These are phyloP conservation scores for Sabellastarte sp. DNA, from an alignment of 2,888 invertebrate species.

Conservation along the genomic window DNA sequence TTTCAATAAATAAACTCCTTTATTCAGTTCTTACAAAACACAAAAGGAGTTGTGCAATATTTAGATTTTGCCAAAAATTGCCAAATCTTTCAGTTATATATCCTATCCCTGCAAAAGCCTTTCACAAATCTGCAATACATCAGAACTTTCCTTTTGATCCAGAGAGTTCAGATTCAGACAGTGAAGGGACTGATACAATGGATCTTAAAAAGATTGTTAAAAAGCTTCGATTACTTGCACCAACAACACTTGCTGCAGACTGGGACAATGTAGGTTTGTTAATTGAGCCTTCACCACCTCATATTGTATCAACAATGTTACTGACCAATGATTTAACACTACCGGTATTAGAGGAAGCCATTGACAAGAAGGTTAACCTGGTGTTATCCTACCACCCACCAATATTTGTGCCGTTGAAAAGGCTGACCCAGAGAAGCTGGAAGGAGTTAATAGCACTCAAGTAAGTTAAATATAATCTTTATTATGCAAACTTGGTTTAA, in stretches of 20 bases:
- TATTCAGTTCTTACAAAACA: no score
- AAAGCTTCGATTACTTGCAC: slow-evolving; percentile 40
- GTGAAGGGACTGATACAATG: no score
- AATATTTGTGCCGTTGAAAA: slow-evolving; percentile 81
- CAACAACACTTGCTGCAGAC: slow-evolving; percentile 66
- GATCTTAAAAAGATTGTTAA: slow-evolving; percentile 28
- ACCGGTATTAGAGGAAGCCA: slow-evolving; percentile 76
- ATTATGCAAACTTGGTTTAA: no score
- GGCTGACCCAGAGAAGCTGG: slow-evolving; percentile 69
- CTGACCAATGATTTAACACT: slow-evolving; percentile 92
- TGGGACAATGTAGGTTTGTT: slow-evolving; percentile 97
- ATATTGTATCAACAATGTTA: slow-evolving; percentile 65
- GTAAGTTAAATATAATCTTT: no score
- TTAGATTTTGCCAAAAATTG: no score
- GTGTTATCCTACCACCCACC: slow-evolving; percentile 96
- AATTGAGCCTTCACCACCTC: slow-evolving; percentile 72
- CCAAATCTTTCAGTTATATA: no score
- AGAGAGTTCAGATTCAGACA: no score
- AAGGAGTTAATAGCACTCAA: slow-evolving; percentile 77
- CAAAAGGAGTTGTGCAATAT: no score
- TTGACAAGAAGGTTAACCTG: slow-evolving; percentile 70
- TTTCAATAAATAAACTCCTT: no score
- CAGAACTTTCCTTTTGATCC: no score
- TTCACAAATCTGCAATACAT: no score
- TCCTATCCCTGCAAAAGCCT: no score